Evolutionary conservation across 2,888 invertebrate genomes (phyloP), one percentile per base, ranked within the genome.

Genomic region (Ethmia dodecea): DNA sequence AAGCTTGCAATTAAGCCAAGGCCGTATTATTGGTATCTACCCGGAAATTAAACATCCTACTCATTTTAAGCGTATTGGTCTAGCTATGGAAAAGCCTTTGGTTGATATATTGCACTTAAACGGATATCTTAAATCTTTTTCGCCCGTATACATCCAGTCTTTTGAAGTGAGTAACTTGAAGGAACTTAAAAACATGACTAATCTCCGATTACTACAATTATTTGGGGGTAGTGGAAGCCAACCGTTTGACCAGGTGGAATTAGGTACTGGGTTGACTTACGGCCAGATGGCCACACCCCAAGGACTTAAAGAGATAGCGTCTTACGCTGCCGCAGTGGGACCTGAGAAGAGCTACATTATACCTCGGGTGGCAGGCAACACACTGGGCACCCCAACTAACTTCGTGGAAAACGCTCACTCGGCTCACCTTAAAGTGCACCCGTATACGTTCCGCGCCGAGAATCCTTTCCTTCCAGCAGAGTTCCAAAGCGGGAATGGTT

Each of bases 401-500:
- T 81, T 84, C 33, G 76, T 86, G 0, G 38, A 41, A 4, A 67
- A 81, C 28, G 79, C 81, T 5, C 84, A 86, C 38, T 53, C 58
- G 2, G 74, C 45, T 12, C 73, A 76, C 1, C 49, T 86, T 15
- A 69, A 71, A 47, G 80, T 86, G 1, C 81, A 81, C 43, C 81
- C 81, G 0, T 84, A 77, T 43, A 83, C 83, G 1, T 84, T 84
- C 45, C 71, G 83, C 1, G 72, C 81, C 8, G 84, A 84, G 45
- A 83, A 84, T 42, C 28, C 43, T 3, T 84, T 66, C 42, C 53
- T 84, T 13, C 80, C 84, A 12, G 45, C 38, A n/a, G 73, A 83
- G 35, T 80, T 60, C 38, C 62, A 63, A 28, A 76, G 49, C 38
- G 44, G 42, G 4, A 54, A 66, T 9, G 22, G 41, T 3, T 47